Percentiles rank a stretch among this genome's conserved stretches.
These are phyloP conservation scores for Crypturellus tataupa DNA, from an alignment of 2,797 vertebrate genomes.

Conservation along the genomic window DNA sequence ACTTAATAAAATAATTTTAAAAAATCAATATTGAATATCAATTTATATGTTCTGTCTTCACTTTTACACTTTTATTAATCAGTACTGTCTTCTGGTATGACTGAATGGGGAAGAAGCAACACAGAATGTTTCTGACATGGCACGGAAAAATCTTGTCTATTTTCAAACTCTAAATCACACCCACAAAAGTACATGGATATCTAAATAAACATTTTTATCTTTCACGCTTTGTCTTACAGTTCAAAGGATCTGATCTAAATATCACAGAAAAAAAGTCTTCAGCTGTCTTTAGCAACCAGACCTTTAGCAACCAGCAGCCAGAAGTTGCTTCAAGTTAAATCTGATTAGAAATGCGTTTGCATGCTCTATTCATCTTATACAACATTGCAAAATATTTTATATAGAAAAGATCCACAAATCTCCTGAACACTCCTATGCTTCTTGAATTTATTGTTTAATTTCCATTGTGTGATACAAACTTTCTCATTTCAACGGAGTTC, in stretches of 20 bases:
- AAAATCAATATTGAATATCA: neutral
- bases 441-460: neutral
- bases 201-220: neutral
- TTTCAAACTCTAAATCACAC: neutral
- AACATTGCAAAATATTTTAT: neutral
- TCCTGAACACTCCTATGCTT: neutral
- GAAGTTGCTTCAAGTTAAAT: neutral
- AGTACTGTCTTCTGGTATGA: neutral
- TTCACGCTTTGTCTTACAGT: neutral
- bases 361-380: neutral
- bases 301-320: no score
- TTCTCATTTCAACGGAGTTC: neutral
- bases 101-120: neutral
- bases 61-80: neutral
- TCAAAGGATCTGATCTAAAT: neutral
- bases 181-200: neutral
- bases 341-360: neutral
- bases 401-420: neutral
- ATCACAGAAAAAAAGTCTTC: neutral
- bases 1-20: neutral
- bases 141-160: neutral
- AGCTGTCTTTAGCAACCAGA: neutral
- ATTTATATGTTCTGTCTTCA: neutral
- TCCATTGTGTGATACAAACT: neutral
- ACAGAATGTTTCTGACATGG: neutral